A percentile compares a stretch with the other conserved stretches of the same genome.
These are phyloP conservation scores for Diplodus sargus DNA, from an alignment of 2,797 vertebrate genomes.

Conservation along the genomic window DNA sequence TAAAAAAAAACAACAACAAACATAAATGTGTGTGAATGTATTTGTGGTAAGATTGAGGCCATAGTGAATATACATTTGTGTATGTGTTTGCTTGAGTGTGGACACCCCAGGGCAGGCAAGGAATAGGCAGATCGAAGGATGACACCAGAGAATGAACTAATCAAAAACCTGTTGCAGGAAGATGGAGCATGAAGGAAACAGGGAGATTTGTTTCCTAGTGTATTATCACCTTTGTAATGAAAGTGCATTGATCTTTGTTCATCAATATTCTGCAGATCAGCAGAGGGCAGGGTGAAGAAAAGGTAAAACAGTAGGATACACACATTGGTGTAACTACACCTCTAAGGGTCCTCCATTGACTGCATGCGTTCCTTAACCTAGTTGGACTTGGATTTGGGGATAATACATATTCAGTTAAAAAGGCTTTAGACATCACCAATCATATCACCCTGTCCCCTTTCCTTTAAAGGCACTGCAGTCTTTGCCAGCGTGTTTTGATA, in stretches of 20 bases:
- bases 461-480: constrained; percentile 33
- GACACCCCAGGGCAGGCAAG: neutral
- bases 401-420: constrained; percentile 51
- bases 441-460: constrained; percentile 34
- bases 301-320: constrained; percentile 52
- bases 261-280: constrained; percentile 65
- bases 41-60: neutral
- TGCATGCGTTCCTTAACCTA: constrained; percentile 31
- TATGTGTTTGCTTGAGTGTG: neutral
- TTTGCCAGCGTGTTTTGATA: constrained; percentile 30
- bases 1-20: neutral
- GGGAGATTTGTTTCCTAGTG: neutral
- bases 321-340: constrained; percentile 52
- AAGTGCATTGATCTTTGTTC: constrained; percentile 62
- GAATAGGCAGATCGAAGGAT: constrained; percentile 37
- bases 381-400: constrained; percentile 54
- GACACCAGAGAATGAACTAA: constrained; percentile 27
- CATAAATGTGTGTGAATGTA: neutral
- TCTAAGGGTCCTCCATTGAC: constrained; percentile 45
- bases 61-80: too few relatives aligned
- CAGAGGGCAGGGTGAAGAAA: constrained; percentile 36
- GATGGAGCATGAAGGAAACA: neutral
- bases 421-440: constrained; percentile 49
- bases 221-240: constrained; percentile 55
- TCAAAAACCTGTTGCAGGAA: constrained; percentile 11